Evolutionary conservation across 2,888 invertebrate genomes (phyloP).

Genomic region (Melitaea athalia): DNA sequence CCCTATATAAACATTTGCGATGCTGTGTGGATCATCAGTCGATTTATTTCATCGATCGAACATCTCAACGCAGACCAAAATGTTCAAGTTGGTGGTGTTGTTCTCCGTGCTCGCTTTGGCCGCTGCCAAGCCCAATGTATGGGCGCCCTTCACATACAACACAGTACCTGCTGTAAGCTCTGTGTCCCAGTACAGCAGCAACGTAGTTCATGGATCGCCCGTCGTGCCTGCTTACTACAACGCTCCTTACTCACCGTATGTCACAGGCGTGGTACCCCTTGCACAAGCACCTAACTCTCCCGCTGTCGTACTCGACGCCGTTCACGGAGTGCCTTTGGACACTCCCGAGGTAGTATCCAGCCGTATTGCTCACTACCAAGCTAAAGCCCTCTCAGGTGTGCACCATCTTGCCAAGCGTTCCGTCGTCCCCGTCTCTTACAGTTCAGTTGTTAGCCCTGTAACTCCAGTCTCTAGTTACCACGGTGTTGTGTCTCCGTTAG

Average conservation of each 20-base stretch:
- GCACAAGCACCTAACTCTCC: constrained; percentile 69
- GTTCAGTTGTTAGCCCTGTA: constrained; percentile 52
- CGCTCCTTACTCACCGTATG: constrained; percentile 46
- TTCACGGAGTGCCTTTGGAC: constrained; percentile 74
- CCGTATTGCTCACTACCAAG: constrained; percentile 72
- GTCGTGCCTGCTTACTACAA: constrained; percentile 50
- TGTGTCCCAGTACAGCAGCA: constrained; percentile 54
- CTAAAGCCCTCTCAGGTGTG: constrained; percentile 66
- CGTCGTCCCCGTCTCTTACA: constrained; percentile 48
- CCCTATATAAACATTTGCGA: constrained; percentile 67
- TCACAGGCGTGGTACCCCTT: constrained; percentile 46
- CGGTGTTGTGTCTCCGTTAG: constrained; percentile 41
- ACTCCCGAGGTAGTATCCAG: constrained; percentile 78
- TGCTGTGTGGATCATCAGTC: constrained; percentile 63
- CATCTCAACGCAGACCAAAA: constrained; percentile 75
- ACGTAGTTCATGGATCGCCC: constrained; percentile 57
- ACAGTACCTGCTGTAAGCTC: constrained; percentile 50
- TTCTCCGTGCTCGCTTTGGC: constrained; percentile 82
- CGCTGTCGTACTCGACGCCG: constrained; percentile 70
- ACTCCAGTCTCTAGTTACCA: constrained; percentile 45
- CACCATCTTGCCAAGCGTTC: constrained; percentile 73
- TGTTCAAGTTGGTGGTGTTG: constrained; percentile 83
- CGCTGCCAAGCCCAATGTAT: constrained; percentile 74
- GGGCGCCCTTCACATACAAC: constrained; percentile 58
- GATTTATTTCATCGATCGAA: constrained; percentile 60